Evolutionary conservation across 2,888 invertebrate species (phyloP).

Genomic region (Tridacna gigas): DNA sequence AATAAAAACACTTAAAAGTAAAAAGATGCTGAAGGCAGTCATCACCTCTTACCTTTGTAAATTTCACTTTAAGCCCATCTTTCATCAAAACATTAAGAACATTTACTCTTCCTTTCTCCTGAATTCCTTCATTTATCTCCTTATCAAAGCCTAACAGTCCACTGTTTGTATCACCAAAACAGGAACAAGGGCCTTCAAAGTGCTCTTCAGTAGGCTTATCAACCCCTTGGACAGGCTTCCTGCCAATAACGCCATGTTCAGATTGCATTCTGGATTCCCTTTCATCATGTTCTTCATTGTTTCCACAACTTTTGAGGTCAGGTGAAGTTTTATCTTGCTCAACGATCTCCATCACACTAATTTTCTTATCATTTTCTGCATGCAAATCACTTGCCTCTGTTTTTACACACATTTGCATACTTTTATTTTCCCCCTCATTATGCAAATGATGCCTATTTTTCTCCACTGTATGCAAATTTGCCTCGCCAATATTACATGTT

Average conservation of each 20-base stretch:
- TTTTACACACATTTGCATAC: conserved; percentile 33
- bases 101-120: background rate
- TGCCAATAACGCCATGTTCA: background rate
- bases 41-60: conserved; percentile 15
- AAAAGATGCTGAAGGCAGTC: too few relatives aligned
- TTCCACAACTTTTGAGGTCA: background rate
- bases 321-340: conserved; percentile 15
- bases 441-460: conserved; percentile 32
- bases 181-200: conserved; percentile 2
- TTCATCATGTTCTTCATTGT: background rate
- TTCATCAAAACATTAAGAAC: conserved; percentile 20
- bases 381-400: conserved; percentile 35
- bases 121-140: background rate
- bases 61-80: conserved; percentile 22
- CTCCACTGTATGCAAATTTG: conserved; percentile 25
- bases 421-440: conserved; percentile 32
- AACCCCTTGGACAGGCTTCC: conserved; percentile 4
- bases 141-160: background rate
- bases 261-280: background rate
- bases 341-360: conserved; percentile 16
- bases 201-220: conserved; percentile 2
- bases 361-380: conserved; percentile 35
- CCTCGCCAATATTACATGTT: conserved; percentile 18
- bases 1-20: too few relatives aligned
- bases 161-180: background rate